Base-by-base conservation (phyloP, 2,888 invertebrate species). In the Folsomia candida region DNA sequence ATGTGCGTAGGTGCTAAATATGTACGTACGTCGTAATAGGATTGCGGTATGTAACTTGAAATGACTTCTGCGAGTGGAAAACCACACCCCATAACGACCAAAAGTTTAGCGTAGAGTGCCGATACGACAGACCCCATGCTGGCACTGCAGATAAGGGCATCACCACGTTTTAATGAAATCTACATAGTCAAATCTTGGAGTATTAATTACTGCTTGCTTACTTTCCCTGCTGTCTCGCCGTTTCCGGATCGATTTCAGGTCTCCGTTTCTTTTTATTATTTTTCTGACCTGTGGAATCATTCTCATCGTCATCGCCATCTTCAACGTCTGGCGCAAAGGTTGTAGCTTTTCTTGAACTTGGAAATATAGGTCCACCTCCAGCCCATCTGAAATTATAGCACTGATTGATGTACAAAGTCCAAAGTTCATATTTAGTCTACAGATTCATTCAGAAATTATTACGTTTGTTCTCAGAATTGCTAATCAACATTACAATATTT, bases 31-130 rank as follows among this genome's bases (percentile, higher is more conserved):
- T 94, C 94, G 84, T 94, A 95, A 84, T 93, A 94, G 27, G 93
- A 93, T 76, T 94, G 93, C 81, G 94, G 94, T 82, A 95, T 93
- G 85, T 93, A 92, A 26, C 93, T 92, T 63, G 94, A 94, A 82
- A 95, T 94, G 80, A 95, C 94, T 87, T 96, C 95, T 75, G 95
- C 93, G 90, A 97, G 91, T 66, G 96, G 96, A 84, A 97, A 94
- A 22, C 95, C 94, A 77, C 94, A 90, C 1, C 73, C 73, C 57
- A 54, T 65, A 14, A 54, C 51, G 2, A 65, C 65, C 6, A 54
- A 51, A 18, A 65, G 57, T 85, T 96, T 94, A 64, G 94, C 94
- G 83, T 97, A 97, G 24, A 97, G 87, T 1, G 94, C 95, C 74
- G 96, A 96, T 78, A 96, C 87, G 20, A 94, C 92, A 57, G 93